phyloP scores from a whole-genome alignment of 2,888 invertebrate genomes.

The Epinotia ramella region DNA sequence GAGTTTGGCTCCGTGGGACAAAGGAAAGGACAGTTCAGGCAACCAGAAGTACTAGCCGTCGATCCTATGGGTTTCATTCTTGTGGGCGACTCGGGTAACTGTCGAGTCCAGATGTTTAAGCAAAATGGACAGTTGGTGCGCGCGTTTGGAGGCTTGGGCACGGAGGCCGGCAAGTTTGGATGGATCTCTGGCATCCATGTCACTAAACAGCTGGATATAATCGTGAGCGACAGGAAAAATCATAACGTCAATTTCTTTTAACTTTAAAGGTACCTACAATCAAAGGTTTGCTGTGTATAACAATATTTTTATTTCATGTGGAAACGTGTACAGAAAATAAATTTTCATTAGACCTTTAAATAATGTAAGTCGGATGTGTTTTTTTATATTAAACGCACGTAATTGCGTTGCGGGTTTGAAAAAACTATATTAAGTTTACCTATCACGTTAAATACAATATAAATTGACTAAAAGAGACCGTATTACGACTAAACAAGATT shows the following conservation, averaged over 20 bases:
- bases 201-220: slow-evolving; percentile 86
- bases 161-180: slow-evolving; percentile 82
- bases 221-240: slow-evolving; percentile 86
- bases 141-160: slow-evolving; percentile 86
- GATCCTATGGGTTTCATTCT: slow-evolving; percentile 90
- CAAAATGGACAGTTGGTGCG: slow-evolving; percentile 88
- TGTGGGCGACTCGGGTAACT: slow-evolving; percentile 92
- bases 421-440: neutral
- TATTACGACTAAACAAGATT: slow-evolving; percentile 51
- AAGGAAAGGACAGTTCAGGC: slow-evolving; percentile 88
- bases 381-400: neutral
- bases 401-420: neutral
- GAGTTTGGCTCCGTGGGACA: slow-evolving; percentile 89
- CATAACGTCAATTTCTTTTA: slow-evolving; percentile 78
- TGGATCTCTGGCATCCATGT: slow-evolving; percentile 90
- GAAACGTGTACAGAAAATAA: slow-evolving; percentile 59
- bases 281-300: slow-evolving; percentile 54
- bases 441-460: slow-evolving; percentile 2
- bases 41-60: slow-evolving; percentile 89
- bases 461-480: slow-evolving; percentile 19
- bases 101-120: slow-evolving; percentile 90
- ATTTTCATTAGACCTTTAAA: slow-evolving; percentile 49
- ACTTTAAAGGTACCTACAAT: slow-evolving; percentile 29
- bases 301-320: slow-evolving; percentile 61
- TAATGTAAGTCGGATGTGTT: slow-evolving; percentile 22